Base-by-base conservation (phyloP, 2,888 invertebrate species). In the Acanthococcus lagerstroemiae region DNA sequence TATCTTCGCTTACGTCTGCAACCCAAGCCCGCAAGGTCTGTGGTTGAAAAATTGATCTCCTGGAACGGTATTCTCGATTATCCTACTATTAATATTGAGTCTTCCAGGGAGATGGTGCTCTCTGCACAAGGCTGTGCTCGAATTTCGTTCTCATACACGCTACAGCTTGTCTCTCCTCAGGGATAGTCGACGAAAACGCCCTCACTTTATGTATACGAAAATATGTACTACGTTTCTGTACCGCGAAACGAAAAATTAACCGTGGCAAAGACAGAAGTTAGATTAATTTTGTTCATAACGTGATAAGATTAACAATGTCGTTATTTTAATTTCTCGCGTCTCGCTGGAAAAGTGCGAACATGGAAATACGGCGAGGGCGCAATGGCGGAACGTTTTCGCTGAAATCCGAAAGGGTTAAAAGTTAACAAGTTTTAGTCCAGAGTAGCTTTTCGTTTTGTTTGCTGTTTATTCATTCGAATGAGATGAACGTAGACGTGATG, bases 221-320 rank as follows among this genome's bases (percentile, higher is more conserved):
- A n/a, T 37, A 37, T 37, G n/a, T 15, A 37, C 37, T 37, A n/a
- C n/a, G n/a, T n/a, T n/a, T n/a, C n/a, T n/a, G n/a, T n/a, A n/a
- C n/a, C n/a, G n/a, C n/a, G n/a, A n/a, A n/a, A n/a, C n/a, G n/a
- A 45, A 45, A 19, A 45, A 58, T 58, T 58, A 58, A 58, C 45
- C 57, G 44, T 58, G 26, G 44, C 57, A 25, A 58, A 44, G 57
- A 46, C 61, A 46, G 30, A 61, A 61, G 61, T 50, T 61, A 61
- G 61, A 61, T 61, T 61, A 61, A 61, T 61, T 61, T 50, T 27
- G 26, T 50, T 61, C 46, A 50, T 61, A 61, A 61, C 61, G 61
- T 61, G 61, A 61, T 61, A 61, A 61, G 61, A 61, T 61, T 61
- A 61, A 61, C 61, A 61, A 61, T 52, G 61, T 61, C 46, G 61